Evolutionary conservation across 2,113 vertebrate genomes (phyloP), one percentile per base, ranked within the genome.

Genomic region (Gobiocypris rarus): DNA sequence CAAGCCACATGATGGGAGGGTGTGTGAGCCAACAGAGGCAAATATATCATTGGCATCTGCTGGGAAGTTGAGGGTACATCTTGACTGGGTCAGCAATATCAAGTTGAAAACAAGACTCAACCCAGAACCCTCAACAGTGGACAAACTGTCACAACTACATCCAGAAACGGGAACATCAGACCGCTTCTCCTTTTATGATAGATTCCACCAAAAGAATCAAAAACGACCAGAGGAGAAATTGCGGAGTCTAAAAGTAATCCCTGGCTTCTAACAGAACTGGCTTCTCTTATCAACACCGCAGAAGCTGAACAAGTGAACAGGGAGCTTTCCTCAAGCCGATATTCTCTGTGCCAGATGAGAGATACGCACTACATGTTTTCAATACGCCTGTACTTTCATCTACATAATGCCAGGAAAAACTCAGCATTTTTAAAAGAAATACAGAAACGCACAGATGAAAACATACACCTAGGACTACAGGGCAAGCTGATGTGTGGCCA

Each of bases 151-250:
- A 50, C 1, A 17, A 13, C 43, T 43, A 26, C 84, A 82, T 28
- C 84, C 84, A 5, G 58, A 63, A 6, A 85, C 76, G n/a, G 50
- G 50, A 11, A 74, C 83, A 17, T 43, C n/a, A 31, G 50, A 58
- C 5, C 9, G 67, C 10, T 59, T 14, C 14, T 59, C 67, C 9
- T n/a, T 85, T 5, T 85, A 85, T 63, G 77, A 85, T n/a, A 9
- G 78, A 2, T 85, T 85, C 31, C 77, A 85, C n/a, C 54, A 81
- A 31, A 43, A 54, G 19, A 85, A 81, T 9, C 78, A 85, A 43
- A 85, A 75, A n/a, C 1, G 28, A 7, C 76, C 69, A 41, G 69
- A 85, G 43, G 84, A 81, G 65, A 73, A 31, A 14, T 15, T 81
- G 4, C 28, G 56, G 1, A 85, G 84, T 48, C 48, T 85, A 0